Conservation (phyloP, 2,797 vertebrate genomes). For the Chiloscyllium punctatum region DNA sequence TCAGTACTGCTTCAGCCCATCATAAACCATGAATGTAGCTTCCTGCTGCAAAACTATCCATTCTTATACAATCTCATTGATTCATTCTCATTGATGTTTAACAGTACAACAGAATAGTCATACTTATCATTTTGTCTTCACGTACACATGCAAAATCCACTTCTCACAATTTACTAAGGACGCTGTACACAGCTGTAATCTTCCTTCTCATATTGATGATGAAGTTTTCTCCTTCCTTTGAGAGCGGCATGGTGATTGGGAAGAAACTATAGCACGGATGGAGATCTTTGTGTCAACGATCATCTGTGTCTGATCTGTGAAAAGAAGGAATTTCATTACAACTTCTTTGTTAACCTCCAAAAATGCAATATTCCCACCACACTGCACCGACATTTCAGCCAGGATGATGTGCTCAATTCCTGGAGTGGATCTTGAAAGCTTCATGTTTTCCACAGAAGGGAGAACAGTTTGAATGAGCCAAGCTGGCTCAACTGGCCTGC, state of each 20-base stretch:
- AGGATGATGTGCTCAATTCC: background rate
- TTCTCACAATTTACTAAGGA: background rate
- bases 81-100: background rate
- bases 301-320: background rate
- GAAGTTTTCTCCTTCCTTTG: background rate
- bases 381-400: background rate
- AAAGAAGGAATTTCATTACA: background rate
- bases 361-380: background rate
- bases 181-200: background rate
- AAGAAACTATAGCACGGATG: background rate
- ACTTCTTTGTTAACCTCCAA: background rate
- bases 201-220: background rate
- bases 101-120: background rate
- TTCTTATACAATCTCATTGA: background rate
- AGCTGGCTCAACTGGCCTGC: background rate
- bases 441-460: background rate
- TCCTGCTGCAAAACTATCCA: background rate
- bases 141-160: background rate
- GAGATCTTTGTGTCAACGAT: background rate
- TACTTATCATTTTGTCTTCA: constrained; percentile 5
- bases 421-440: background rate
- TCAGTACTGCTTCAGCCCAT: background rate
- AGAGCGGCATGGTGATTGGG: no score
- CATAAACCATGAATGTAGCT: background rate
- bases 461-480: background rate